Evolutionary conservation across 1,140 invertebrate species (phyloP).

Genomic region (Drosophila virilis): DNA sequence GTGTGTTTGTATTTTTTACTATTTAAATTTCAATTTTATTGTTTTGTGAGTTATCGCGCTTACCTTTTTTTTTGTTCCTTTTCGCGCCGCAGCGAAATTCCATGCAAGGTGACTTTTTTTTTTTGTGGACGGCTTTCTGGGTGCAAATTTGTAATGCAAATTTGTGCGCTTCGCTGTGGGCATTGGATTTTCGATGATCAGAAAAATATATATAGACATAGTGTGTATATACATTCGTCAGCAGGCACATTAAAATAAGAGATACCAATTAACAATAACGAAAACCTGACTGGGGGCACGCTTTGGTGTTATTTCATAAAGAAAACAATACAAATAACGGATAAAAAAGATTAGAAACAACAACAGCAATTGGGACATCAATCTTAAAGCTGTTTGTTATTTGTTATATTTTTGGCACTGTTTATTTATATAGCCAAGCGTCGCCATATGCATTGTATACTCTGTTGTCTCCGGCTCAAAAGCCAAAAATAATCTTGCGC

Average conservation of each 20-base stretch:
- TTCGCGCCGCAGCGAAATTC: constrained; percentile 64
- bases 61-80: constrained; percentile 42
- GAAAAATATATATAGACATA: constrained; percentile 31
- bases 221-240: constrained; percentile 34
- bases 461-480: constrained; percentile 53
- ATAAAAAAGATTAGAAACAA: constrained; percentile 42
- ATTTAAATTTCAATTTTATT: constrained; percentile 55
- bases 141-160: constrained; percentile 81
- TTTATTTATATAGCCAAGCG: constrained; percentile 71
- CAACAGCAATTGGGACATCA: constrained; percentile 56
- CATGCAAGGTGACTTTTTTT: constrained; percentile 80
- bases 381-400: constrained; percentile 67
- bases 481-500: constrained; percentile 71
- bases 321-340: constrained; percentile 46
- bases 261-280: constrained; percentile 81
- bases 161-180: constrained; percentile 34
- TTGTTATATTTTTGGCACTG: constrained; percentile 75
- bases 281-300: constrained; percentile 77
- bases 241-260: constrained; percentile 67
- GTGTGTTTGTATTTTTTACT: constrained; percentile 16
- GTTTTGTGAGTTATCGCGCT: constrained; percentile 54
- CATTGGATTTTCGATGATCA: constrained; percentile 44
- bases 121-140: constrained; percentile 58
- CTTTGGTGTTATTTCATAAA: constrained; percentile 77
- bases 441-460: constrained; percentile 37